Conservation (phyloP, 2,888 invertebrate species). For the Drosophila cognata region DNA sequence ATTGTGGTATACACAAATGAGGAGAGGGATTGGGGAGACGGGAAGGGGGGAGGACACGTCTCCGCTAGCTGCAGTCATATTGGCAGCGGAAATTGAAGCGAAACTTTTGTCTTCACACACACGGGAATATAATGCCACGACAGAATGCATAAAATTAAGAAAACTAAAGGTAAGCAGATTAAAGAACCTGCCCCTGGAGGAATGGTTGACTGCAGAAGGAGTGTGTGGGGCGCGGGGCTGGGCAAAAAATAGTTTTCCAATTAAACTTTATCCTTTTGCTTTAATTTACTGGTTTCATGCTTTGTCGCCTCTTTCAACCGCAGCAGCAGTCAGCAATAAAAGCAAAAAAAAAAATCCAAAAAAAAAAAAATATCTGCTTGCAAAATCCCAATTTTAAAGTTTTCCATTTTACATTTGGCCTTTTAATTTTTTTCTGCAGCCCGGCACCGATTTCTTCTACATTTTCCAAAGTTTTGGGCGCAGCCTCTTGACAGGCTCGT, state of each 20-base stretch:
- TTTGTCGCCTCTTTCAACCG: slow-evolving; percentile 85
- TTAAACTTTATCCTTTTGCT: slow-evolving; percentile 85
- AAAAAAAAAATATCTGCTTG: slow-evolving; percentile 47
- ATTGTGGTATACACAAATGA: slow-evolving; percentile 35
- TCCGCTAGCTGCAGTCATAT: slow-evolving; percentile 64
- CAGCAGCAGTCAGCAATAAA: slow-evolving; percentile 54
- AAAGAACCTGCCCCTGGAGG: slow-evolving; percentile 53
- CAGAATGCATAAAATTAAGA: slow-evolving; percentile 79
- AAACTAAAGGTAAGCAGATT: slow-evolving; percentile 81
- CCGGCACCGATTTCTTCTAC: slow-evolving; percentile 60
- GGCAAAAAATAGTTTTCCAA: slow-evolving; percentile 84
- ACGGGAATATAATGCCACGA: slow-evolving; percentile 73
- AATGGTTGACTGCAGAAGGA: not conserved
- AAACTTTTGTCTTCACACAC: slow-evolving; percentile 75
- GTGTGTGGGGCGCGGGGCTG: not conserved
- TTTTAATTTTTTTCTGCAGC: slow-evolving; percentile 42
- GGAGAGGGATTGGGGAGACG: slow-evolving; percentile 4
- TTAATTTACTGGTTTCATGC: slow-evolving; percentile 85
- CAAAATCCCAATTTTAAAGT: slow-evolving; percentile 78
- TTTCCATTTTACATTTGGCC: slow-evolving; percentile 64
- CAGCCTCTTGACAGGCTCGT: slow-evolving; percentile 25
- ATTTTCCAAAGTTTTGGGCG: slow-evolving; percentile 40
- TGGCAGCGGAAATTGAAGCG: slow-evolving; percentile 77
- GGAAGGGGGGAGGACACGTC: not conserved
- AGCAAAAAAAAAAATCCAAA: slow-evolving; percentile 25